phyloP scores from a whole-genome alignment of 2,888 invertebrate genomes.

The Leptopilina drosophilae region DNA sequence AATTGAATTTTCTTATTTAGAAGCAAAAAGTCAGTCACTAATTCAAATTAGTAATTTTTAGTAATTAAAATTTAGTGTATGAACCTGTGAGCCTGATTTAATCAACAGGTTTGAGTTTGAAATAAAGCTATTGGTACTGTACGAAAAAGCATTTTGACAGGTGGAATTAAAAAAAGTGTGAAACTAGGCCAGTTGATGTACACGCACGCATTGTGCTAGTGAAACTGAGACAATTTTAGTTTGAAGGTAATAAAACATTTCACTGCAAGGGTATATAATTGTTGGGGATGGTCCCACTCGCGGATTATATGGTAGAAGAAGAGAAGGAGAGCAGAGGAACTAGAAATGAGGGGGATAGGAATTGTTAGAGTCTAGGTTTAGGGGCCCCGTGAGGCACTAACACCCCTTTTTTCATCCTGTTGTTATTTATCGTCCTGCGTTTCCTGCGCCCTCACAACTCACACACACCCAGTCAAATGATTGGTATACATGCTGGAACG shows the following conservation, averaged over 20 bases:
- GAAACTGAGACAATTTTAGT: slow-evolving; percentile 52
- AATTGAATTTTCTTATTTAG: too few species aligned
- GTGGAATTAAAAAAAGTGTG: neutral
- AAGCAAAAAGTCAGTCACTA: too few species aligned
- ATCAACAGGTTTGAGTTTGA: slow-evolving; percentile 12
- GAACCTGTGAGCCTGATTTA: too few species aligned
- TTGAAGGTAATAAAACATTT: slow-evolving; percentile 74
- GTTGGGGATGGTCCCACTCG: slow-evolving; percentile 70
- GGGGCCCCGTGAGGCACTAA: slow-evolving; percentile 74
- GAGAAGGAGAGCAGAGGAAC: slow-evolving; percentile 14
- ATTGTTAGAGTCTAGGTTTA: slow-evolving; percentile 72
- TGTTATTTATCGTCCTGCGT: slow-evolving; percentile 73
- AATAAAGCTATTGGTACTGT: neutral
- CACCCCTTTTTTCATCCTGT: slow-evolving; percentile 75
- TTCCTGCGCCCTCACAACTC: slow-evolving; percentile 59
- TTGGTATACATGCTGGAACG: slow-evolving; percentile 7
- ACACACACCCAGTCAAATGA: slow-evolving; percentile 43
- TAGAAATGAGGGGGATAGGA: slow-evolving; percentile 56
- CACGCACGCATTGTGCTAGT: neutral
- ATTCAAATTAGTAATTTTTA: too few species aligned
- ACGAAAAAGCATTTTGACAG: neutral
- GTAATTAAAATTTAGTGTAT: too few species aligned
- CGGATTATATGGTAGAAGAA: neutral
- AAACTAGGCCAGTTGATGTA: slow-evolving; percentile 40
- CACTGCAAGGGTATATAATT: slow-evolving; percentile 74